Percentiles rank a stretch among this genome's conserved stretches.
Conservation (phyloP, 2,797 vertebrate genomes). For the Ctenopoma multispine region DNA sequence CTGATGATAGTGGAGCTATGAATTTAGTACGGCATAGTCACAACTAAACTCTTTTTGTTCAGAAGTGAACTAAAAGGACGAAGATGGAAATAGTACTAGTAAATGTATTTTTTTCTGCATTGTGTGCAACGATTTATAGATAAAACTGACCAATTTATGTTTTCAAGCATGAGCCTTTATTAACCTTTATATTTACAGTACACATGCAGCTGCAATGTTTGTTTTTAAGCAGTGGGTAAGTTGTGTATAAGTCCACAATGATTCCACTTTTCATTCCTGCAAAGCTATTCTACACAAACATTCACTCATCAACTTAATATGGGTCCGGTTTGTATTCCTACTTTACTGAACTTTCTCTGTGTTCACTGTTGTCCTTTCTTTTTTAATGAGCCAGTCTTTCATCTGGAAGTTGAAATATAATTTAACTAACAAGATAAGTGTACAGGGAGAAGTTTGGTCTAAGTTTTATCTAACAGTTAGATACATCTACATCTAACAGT, state of each 20-base stretch:
- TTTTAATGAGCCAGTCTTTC: too few species aligned
- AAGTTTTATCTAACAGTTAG: neutral
- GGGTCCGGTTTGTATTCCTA: too few species aligned
- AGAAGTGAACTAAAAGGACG: slow-evolving; percentile 1
- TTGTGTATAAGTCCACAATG: too few species aligned
- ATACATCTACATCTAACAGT: too few species aligned
- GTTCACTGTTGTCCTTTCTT: too few species aligned
- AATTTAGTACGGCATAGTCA: slow-evolving; percentile 25
- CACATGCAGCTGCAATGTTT: neutral
- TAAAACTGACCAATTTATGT: neutral
- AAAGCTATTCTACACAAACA: too few species aligned
- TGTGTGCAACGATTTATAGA: neutral
- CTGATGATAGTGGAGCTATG: slow-evolving; percentile 59
- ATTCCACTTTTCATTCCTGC: too few species aligned
- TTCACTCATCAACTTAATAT: too few species aligned
- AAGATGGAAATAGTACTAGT: neutral
- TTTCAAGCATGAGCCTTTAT: neutral
- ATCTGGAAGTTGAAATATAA: neutral
- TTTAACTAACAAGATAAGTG: too few species aligned
- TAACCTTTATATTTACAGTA: neutral
- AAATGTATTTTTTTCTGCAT: neutral
- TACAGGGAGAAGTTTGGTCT: neutral
- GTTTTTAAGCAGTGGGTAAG: too few species aligned
- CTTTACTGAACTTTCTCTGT: too few species aligned
- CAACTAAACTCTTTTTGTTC: slow-evolving; percentile 12